Evolutionary conservation across 2,888 invertebrate genomes (phyloP).

Genomic region (Acleris sparsana): DNA sequence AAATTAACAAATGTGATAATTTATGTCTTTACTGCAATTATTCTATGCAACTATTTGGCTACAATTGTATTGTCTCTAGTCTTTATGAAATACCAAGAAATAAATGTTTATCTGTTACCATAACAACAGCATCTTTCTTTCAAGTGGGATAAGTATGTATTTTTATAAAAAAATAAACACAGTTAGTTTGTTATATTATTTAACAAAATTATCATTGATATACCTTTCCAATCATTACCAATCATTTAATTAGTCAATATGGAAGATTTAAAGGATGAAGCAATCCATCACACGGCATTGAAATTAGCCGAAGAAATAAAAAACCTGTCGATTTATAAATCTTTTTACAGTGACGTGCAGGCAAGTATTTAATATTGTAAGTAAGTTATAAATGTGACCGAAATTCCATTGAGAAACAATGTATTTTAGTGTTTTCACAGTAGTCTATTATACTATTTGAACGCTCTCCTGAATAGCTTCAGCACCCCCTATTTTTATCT

Average conservation of each 20-base stretch:
- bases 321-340: constrained; percentile 88
- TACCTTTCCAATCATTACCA: constrained; percentile 42
- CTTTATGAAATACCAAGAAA: constrained; percentile 22
- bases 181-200: constrained; percentile 59
- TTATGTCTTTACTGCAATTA: no score
- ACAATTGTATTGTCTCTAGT: background rate
- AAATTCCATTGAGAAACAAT: no score
- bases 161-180: constrained; percentile 70
- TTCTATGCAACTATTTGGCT: background rate
- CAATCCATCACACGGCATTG: constrained; percentile 89
- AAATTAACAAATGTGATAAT: no score
- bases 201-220: constrained; percentile 58
- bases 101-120: constrained; percentile 57
- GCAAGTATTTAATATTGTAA: constrained; percentile 66
- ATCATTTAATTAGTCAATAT: constrained; percentile 56
- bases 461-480: no score
- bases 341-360: constrained; percentile 91
- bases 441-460: no score
- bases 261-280: constrained; percentile 83
- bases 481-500: no score
- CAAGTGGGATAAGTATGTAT: constrained; percentile 55
- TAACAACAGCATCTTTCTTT: constrained; percentile 56
- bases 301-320: constrained; percentile 92
- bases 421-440: no score
- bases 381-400: no score